Evolutionary conservation across 1,140 invertebrate genomes (phyloP), one percentile per base, ranked within the genome.

Genomic region (Trinorchestia longiramus): DNA sequence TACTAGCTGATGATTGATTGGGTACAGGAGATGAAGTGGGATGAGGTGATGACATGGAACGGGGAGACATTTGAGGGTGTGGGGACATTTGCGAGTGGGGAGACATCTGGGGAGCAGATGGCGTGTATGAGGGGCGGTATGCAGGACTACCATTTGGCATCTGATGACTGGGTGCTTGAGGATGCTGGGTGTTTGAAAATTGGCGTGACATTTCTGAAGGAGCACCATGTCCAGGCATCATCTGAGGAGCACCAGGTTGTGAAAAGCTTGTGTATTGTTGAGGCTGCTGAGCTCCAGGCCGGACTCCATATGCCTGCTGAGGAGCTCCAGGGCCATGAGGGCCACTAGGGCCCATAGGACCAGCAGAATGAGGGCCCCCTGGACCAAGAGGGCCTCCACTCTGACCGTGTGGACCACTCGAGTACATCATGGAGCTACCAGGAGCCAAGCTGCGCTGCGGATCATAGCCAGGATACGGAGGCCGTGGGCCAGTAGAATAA

Each of bases 61-160:
- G 96, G 15, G 96, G 96, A 47, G 96, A 96, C 96, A 96, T 96
- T 95, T 96, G 96, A 87, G 96, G 96, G 47, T 96, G 95, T 77
- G 96, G 96, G 44, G 96, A 96, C 45, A 95, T 91, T 87, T 96
- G 96, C 40, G 96, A 95, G 95, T 96, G 96, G 40, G 96, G 96
- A 4, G 96, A 96, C 96, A 96, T 95, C 88, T 96, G 96, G 92
- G 96, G 96, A 57, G 96, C 96, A 95, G 96, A 96, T 62, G 96
- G 96, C 17, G 96, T 96, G 95, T 96, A 96, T 17, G 96, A 95
- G 41, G 96, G 96, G 87, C 96, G 77, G 87, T 96, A 96, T 40
- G 45, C 88, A 42, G 96, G 96, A 23, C 96, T 96, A 45, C 96
- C 96, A 95, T 96, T 96, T 8, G 96, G 96, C 88, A 96, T 88